Evolutionary conservation across 2,888 invertebrate species (phyloP).

Genomic region (Augochlorella aurata): DNA sequence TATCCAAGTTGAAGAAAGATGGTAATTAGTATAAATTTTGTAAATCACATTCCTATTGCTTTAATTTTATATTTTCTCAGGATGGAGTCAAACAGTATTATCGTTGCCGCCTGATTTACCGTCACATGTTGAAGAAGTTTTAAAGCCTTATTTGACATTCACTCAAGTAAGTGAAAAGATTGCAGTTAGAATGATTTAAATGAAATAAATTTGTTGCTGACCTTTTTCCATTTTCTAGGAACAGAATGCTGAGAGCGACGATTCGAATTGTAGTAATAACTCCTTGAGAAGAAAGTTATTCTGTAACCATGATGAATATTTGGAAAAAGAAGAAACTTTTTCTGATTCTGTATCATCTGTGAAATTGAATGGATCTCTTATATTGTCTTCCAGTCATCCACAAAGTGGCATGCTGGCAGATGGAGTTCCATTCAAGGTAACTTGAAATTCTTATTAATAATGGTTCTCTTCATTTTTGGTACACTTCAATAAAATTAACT

Average conservation of each 20-base stretch:
- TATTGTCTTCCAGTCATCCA: slow-evolving; percentile 71
- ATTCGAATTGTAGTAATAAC: slow-evolving; percentile 76
- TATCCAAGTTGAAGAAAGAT: slow-evolving; percentile 71
- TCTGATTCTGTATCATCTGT: slow-evolving; percentile 71
- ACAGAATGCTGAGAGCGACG: slow-evolving; percentile 76
- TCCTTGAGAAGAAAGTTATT: slow-evolving; percentile 79
- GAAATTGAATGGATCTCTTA: slow-evolving; percentile 63
- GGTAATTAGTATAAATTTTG: slow-evolving; percentile 69
- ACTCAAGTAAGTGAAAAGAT: slow-evolving; percentile 77
- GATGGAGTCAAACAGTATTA: slow-evolving; percentile 86
- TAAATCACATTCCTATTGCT: neutral
- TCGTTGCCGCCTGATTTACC: slow-evolving; percentile 86
- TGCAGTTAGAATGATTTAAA: neutral
- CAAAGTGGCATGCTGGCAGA: slow-evolving; percentile 77
- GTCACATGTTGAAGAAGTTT: slow-evolving; percentile 84
- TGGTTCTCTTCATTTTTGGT: neutral
- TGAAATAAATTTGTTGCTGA: neutral
- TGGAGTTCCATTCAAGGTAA: slow-evolving; percentile 74
- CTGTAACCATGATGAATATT: slow-evolving; percentile 72
- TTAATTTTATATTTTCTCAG: slow-evolving; percentile 77
- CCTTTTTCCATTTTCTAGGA: slow-evolving; percentile 66
- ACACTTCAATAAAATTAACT: neutral
- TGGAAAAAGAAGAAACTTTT: slow-evolving; percentile 68
- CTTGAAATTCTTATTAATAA: neutral
- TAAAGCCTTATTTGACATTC: slow-evolving; percentile 86